Base-by-base conservation (phyloP, 2,797 vertebrate species). In the Oreochromis grahami region DNA sequence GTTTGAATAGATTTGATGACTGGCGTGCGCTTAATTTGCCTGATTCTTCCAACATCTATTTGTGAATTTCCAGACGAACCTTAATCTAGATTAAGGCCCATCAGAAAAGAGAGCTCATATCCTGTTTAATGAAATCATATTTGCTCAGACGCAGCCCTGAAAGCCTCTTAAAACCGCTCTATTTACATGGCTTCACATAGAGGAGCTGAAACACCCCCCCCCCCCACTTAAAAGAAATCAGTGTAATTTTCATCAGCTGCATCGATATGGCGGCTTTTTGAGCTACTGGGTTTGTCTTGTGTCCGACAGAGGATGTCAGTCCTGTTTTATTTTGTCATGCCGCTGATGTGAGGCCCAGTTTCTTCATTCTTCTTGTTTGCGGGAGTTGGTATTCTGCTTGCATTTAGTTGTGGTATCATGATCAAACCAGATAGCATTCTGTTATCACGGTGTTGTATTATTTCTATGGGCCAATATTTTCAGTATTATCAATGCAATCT, bases 391-490 rank as follows among this genome's bases (percentile, higher is more conserved):
- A 94, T 95, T 94, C 94, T 72, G 91, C 80, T 52, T 65, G 91
- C 84, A 88, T 93, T 94, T 93, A 91, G 90, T 87, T 86, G 89
- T 82, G 87, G 87, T 93, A 93, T 95, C 92, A 90, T 38, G 93
- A 96, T 95, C 82, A 86, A 50, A 87, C 79, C 84, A 81, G 95
- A 93, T 95, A 94, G 91, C 88, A 68, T 50, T 78, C 87, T 26
- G 79, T 95, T 96, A 96, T 96, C 95, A 15, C 90, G 6, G 90
- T 93, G 92, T 95, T 94, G 93, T 96, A 95, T 96, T 96, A 96
- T 96, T 96, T 96, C 95, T 95, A 94, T 95, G 94, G 95, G 91
- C 92, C 95, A 95, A 96, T 96, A 95, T 96, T 96, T 96, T 95
- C 89, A 77, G 87, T 94, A 93, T 95, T 96, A 91, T 95, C 93